These are phyloP conservation scores for Acropora tenuis DNA, from an alignment of 64 coral and sea anemone genomes.

Conservation along the genomic window DNA sequence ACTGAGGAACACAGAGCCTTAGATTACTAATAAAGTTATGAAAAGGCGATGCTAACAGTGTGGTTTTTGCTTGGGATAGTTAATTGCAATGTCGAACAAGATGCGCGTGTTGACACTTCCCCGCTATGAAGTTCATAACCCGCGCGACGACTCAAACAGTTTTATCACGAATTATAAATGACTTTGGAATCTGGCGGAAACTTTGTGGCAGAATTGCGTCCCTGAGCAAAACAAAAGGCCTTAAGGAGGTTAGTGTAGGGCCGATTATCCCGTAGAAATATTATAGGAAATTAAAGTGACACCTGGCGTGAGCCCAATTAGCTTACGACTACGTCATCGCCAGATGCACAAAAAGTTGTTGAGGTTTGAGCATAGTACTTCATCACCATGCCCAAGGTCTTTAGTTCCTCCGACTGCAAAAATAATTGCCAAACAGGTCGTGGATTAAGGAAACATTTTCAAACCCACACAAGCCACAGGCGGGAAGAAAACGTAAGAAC, in stretches of 20 bases:
- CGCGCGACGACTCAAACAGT: slow-evolving; percentile 21
- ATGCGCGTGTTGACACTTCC: slow-evolving; percentile 16
- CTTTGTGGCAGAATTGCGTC: not conserved
- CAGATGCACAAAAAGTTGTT: too few relatives aligned
- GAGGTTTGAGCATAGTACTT: too few relatives aligned
- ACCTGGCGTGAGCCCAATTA: slow-evolving; percentile 16
- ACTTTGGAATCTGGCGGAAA: not conserved
- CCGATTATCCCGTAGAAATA: slow-evolving; percentile 22
- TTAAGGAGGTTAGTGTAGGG: not conserved
- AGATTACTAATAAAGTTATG: slow-evolving; percentile 15
- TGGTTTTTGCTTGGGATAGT: slow-evolving; percentile 36
- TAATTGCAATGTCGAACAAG: slow-evolving; percentile 25
- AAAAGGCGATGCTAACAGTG: slow-evolving; percentile 26
- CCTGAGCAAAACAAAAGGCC: not conserved
- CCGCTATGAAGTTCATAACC: slow-evolving; percentile 28
- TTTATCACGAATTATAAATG: slow-evolving; percentile 26
- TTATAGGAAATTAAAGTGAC: slow-evolving; percentile 53
- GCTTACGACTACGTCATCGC: too few relatives aligned
- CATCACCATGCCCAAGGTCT: too few relatives aligned
- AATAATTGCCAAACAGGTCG: too few relatives aligned
- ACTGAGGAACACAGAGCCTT: slow-evolving; percentile 34
- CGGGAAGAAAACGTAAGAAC: too few relatives aligned
- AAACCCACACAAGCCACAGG: too few relatives aligned
- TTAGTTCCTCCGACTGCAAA: too few relatives aligned
- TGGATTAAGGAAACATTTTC: too few relatives aligned